These are phyloP conservation scores for Oopsacas minuta DNA, from an alignment of 37 sponge, comb jelly and placozoan species.

Conservation along the genomic window DNA sequence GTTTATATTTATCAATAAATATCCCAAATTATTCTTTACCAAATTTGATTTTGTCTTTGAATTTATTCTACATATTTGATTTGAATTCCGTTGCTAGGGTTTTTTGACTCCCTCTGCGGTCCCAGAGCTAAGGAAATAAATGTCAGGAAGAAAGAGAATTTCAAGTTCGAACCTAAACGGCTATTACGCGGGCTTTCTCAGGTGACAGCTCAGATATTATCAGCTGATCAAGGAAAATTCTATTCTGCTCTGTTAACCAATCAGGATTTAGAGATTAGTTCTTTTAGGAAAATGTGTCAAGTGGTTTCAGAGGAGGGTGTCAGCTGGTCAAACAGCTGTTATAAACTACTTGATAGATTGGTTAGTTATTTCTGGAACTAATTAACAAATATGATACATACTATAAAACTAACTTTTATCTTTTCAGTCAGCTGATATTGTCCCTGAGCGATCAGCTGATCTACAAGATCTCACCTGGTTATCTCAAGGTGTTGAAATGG, in stretches of 20 bases:
- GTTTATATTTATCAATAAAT: no score
- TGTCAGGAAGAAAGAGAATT: constrained; percentile 50
- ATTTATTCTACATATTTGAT: no score
- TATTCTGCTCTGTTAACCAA: background rate
- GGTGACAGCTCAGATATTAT: background rate
- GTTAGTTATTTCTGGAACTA: background rate
- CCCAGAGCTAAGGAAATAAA: constrained; percentile 44
- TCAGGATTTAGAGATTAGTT: background rate
- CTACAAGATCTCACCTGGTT: background rate
- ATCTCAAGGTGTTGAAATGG: background rate
- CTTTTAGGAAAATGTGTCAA: background rate
- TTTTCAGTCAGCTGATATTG: background rate
- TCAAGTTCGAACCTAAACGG: constrained; percentile 40
- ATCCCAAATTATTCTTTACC: no score
- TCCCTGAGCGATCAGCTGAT: no score
- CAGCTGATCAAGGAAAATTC: background rate
- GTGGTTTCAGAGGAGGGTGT: background rate
- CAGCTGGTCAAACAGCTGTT: background rate
- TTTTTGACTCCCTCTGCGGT: constrained; percentile 68
- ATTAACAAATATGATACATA: no score
- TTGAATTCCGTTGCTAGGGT: no score
- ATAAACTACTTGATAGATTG: background rate
- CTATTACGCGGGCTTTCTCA: constrained; percentile 32
- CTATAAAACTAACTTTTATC: no score
- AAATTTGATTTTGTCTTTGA: no score